Evolutionary conservation across 2,888 invertebrate genomes (phyloP).

Genomic region (Xiphydria camelus): DNA sequence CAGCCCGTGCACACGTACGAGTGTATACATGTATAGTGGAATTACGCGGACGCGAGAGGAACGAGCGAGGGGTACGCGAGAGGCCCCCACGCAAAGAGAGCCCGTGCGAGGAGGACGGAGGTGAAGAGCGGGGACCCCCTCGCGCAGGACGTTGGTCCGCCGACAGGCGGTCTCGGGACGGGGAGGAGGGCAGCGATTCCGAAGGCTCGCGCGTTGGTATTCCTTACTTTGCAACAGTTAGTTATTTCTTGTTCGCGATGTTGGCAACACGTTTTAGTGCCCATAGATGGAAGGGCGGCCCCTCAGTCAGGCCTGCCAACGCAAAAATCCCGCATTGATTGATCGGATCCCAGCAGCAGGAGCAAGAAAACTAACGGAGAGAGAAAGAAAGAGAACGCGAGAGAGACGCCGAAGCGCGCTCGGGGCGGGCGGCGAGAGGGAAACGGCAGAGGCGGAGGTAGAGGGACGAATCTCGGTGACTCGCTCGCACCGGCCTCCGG

Average conservation of each 20-base stretch:
- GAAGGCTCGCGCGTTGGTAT: constrained; percentile 32
- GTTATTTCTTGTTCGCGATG: constrained; percentile 48
- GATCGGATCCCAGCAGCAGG: constrained; percentile 40
- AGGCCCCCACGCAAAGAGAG: background rate
- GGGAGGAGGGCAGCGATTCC: constrained; percentile 8
- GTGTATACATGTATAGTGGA: background rate
- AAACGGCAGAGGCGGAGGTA: background rate
- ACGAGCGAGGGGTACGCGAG: background rate
- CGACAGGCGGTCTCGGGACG: too few species aligned
- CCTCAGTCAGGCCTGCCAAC: constrained; percentile 36
- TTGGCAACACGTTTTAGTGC: constrained; percentile 51
- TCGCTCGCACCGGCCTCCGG: constrained; percentile 23
- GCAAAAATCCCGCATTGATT: constrained; percentile 51
- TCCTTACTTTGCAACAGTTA: constrained; percentile 44
- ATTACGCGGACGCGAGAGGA: background rate
- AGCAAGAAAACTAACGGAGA: constrained; percentile 27
- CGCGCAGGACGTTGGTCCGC: background rate
- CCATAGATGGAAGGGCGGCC: constrained; percentile 49
- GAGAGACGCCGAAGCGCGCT: constrained; percentile 12
- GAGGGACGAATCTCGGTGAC: background rate
- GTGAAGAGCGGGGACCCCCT: background rate
- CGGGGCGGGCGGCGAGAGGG: background rate
- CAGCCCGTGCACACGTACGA: too few species aligned
- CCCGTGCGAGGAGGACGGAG: background rate
- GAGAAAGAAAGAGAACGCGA: constrained; percentile 15